These are phyloP conservation scores for Athalia rosae DNA, from an alignment of 2,888 invertebrate species.

Conservation along the genomic window DNA sequence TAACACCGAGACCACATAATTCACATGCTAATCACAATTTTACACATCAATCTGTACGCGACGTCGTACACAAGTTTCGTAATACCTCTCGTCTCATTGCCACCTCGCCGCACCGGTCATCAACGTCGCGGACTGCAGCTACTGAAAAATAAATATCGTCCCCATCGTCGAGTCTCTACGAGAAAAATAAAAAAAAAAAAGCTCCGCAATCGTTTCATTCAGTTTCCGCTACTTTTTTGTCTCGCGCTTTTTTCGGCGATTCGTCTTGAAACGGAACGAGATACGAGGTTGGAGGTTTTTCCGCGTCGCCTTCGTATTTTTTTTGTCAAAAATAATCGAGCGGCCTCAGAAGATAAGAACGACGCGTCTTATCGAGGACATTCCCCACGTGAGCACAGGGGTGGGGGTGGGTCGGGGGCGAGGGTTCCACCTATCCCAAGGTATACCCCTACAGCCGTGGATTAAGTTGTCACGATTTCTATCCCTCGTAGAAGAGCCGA, in stretches of 20 bases:
- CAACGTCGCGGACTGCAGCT: too few relatives aligned
- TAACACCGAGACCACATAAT: neutral
- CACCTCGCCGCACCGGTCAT: too few relatives aligned
- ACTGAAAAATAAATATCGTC: too few relatives aligned
- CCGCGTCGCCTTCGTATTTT: neutral
- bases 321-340: conserved; percentile 37
- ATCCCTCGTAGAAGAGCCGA: neutral
- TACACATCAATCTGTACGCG: conserved; percentile 1
- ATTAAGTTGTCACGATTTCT: conserved; percentile 41
- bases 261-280: conserved; percentile 5
- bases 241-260: neutral
- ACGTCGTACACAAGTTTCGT: too few relatives aligned
- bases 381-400: conserved; percentile 9
- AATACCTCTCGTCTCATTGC: too few relatives aligned
- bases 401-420: neutral
- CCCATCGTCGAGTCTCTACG: too few relatives aligned
- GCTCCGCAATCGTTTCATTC: too few relatives aligned
- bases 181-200: too few relatives aligned
- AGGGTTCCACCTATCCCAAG: too few relatives aligned
- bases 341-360: conserved; percentile 24
- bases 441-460: neutral
- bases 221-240: neutral
- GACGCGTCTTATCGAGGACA: conserved; percentile 40
- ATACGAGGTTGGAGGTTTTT: neutral
- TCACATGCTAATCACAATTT: conserved; percentile 35